phyloP scores from a whole-genome alignment of 2,113 vertebrate genomes.

The Dicrurus megarhynchus region DNA sequence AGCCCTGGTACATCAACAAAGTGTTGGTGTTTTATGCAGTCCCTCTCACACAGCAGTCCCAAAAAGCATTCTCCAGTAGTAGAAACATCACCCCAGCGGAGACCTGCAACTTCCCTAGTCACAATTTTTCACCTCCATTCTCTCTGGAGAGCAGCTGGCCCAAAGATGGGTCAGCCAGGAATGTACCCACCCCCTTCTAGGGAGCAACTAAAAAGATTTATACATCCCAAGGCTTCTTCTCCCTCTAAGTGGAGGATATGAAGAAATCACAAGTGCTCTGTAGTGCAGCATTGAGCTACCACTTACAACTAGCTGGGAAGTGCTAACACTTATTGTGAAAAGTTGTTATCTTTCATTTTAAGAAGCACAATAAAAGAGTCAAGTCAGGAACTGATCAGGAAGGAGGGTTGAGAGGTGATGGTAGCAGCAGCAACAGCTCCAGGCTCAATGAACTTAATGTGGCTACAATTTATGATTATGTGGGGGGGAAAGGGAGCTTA shows the following conservation, averaged over 20 bases:
- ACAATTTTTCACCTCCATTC: neutral
- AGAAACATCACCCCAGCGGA: neutral
- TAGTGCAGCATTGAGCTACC: neutral
- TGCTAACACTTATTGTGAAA: neutral
- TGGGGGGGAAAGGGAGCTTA: neutral
- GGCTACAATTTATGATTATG: neutral
- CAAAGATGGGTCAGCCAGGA: neutral
- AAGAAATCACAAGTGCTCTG: neutral
- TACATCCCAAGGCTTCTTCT: neutral
- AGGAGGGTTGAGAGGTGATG: neutral
- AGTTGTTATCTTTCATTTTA: neutral
- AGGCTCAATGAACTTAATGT: neutral
- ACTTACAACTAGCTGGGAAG: neutral
- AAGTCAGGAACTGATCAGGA: neutral
- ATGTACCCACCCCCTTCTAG: neutral
- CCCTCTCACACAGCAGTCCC: neutral
- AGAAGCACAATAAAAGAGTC: neutral
- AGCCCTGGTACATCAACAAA: neutral
- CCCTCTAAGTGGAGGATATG: neutral
- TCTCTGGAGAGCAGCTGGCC: neutral
- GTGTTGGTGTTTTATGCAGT: neutral
- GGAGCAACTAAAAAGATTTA: neutral
- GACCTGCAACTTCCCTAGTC: neutral
- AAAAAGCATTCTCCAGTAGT: neutral
- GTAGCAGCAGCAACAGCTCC: neutral